phyloP scores from a whole-genome alignment of 1,140 invertebrate genomes.

The Drosophila albomicans region DNA sequence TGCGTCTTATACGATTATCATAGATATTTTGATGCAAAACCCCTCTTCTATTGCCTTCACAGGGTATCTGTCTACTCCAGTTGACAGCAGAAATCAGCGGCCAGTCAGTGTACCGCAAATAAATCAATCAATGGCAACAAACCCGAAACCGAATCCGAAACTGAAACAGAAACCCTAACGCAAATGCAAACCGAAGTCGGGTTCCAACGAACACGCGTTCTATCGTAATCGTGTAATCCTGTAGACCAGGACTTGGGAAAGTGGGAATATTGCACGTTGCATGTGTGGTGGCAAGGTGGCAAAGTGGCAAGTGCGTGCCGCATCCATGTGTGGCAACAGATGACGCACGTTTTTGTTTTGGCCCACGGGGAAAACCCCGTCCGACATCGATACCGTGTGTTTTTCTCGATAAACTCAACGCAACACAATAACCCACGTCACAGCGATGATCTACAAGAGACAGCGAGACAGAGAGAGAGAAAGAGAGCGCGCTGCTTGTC shows the following conservation, averaged over 20 bases:
- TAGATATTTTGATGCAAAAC: too few relatives aligned
- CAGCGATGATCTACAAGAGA: slow-evolving; percentile 52
- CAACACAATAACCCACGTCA: slow-evolving; percentile 40
- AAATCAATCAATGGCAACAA: slow-evolving; percentile 63
- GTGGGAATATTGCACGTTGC: not conserved
- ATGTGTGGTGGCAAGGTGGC: not conserved
- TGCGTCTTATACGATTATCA: too few relatives aligned
- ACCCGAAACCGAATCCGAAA: slow-evolving; percentile 9
- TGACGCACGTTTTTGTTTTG: slow-evolving; percentile 47
- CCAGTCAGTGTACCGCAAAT: slow-evolving; percentile 24
- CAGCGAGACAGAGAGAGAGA: slow-evolving; percentile 6
- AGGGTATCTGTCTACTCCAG: slow-evolving; percentile 12
- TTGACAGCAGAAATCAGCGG: slow-evolving; percentile 16
- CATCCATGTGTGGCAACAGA: slow-evolving; percentile 45
- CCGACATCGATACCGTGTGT: slow-evolving; percentile 2
- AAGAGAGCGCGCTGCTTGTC: slow-evolving; percentile 24
- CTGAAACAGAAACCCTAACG: slow-evolving; percentile 2
- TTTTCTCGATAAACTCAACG: slow-evolving; percentile 51
- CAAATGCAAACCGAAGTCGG: not conserved
- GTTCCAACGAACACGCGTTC: too few relatives aligned
- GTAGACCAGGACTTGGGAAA: not conserved
- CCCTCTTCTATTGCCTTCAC: not conserved
- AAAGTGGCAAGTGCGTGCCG: slow-evolving; percentile 21
- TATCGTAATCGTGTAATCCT: slow-evolving; percentile 28
- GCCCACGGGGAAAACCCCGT: slow-evolving; percentile 46